Percentiles rank a stretch among this genome's conserved stretches.
Evolutionary conservation across 1,140 invertebrate genomes (phyloP).

Genomic region (Ganaspis sp.): DNA sequence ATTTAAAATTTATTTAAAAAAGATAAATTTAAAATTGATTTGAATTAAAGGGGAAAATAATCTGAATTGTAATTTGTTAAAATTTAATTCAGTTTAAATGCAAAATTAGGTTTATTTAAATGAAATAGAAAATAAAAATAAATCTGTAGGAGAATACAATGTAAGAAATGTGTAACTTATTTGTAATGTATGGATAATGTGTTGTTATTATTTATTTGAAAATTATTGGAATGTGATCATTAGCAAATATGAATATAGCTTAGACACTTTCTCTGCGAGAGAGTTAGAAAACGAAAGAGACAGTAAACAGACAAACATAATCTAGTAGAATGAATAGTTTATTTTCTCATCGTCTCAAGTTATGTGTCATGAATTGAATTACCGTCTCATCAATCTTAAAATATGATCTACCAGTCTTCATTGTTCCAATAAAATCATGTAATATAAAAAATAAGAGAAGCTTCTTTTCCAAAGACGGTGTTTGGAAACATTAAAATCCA

Average conservation of each 20-base stretch:
- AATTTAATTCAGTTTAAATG: too few relatives aligned
- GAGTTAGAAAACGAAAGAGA: conserved; percentile 15
- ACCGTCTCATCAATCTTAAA: neutral
- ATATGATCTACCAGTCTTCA: conserved; percentile 11
- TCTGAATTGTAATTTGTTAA: too few relatives aligned
- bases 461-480: neutral
- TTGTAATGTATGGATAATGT: too few relatives aligned
- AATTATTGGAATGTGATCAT: conserved; percentile 41
- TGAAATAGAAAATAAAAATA: too few relatives aligned
- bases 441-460: neutral
- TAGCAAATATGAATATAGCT: conserved; percentile 31
- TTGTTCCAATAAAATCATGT: neutral
- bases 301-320: conserved; percentile 40
- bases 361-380: neutral
- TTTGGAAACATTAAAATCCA: neutral
- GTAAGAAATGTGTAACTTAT: too few relatives aligned
- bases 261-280: conserved; percentile 50
- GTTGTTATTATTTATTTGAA: conserved; percentile 26
- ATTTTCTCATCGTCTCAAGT: neutral
- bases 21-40: too few relatives aligned
- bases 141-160: too few relatives aligned
- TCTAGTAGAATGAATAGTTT: neutral
- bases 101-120: too few relatives aligned
- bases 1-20: too few relatives aligned
- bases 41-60: too few relatives aligned